Base-by-base conservation (phyloP, 2,888 invertebrate species). In the Alloscopus bannaensis region DNA sequence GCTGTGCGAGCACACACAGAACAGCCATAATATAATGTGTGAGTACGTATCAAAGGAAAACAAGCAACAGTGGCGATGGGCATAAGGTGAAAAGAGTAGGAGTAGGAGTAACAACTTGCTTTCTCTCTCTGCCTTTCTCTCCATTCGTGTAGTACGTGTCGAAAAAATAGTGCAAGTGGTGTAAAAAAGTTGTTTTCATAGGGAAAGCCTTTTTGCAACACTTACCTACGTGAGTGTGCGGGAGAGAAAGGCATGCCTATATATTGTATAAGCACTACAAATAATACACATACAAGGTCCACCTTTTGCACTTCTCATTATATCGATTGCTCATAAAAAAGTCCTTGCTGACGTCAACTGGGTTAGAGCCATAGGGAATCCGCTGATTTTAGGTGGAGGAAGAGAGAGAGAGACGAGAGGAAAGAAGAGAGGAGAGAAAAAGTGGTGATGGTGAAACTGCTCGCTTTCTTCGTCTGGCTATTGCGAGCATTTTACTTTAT, bases 261-360 rank as follows among this genome's bases (percentile, higher is more conserved):
- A 45, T 47, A 47, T 28, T 20, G 16, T 20, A 29, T 4, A 18
- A 52, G 45, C 11, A 24, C n/a, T n/a, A n/a, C n/a, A n/a, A n/a
- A n/a, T n/a, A n/a, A n/a, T 16, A 42, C 29, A 31, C 28, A 45
- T 16, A 65, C 57, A 73, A 65, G 73, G 73, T 76, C 75, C 75
- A 76, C 75, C 82, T 77, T 80, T 83, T 76, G 70, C 80, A 80
- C 80, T 80, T 76, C 80, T 79, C 79, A 81, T 82, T 80, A 75
- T 75, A 83, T 83, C 83, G 83, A 83, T 83, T 83, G 69, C 83
- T 81, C 57, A 79, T 78, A 81, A 81, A 83, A 68, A 80, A 81
- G 79, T 69, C 83, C 79, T 62, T 78, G 70, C 73, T 83, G 83
- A 83, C 83, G 83, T 83, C 83, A 83, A 75, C 59, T 52, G 71